phyloP scores from a whole-genome alignment of 1,140 invertebrate species.

The Dendrolimus punctatus region DNA sequence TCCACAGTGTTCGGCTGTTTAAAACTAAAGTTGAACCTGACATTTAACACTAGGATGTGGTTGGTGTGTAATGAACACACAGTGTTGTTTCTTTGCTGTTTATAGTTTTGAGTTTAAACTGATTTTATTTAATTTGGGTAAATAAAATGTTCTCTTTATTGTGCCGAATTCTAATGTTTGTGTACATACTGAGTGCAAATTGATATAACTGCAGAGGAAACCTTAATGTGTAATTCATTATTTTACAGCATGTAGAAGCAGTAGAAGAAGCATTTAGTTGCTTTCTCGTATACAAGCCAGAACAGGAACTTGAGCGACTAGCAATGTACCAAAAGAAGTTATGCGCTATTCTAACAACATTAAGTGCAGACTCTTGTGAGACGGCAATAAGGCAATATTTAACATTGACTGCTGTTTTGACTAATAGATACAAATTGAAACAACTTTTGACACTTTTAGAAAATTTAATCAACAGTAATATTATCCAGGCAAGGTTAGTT shows the following conservation, averaged over 20 bases:
- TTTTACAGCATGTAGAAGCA: constrained; percentile 80
- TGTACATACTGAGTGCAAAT: neutral
- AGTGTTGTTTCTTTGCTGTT: too few species aligned
- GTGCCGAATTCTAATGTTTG: too few species aligned
- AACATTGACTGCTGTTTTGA: constrained; percentile 76
- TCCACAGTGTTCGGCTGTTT: too few species aligned
- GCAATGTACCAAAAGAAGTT: constrained; percentile 77
- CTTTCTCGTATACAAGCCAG: constrained; percentile 82
- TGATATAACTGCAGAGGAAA: neutral
- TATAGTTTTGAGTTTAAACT: too few species aligned
- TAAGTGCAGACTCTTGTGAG: constrained; percentile 81
- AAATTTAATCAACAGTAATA: constrained; percentile 78
- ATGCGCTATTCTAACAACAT: constrained; percentile 59
- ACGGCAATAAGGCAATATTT: constrained; percentile 81
- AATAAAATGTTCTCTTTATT: too few species aligned
- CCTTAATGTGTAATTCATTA: neutral
- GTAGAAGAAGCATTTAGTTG: constrained; percentile 92
- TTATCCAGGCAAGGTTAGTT: constrained; percentile 75
- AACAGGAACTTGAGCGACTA: constrained; percentile 78
- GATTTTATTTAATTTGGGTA: too few species aligned
- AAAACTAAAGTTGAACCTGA: too few species aligned
- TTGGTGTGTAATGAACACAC: too few species aligned
- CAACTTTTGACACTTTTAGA: constrained; percentile 82
- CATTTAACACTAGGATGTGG: too few species aligned
- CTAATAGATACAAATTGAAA: constrained; percentile 80